phyloP scores from a whole-genome alignment of 2,797 vertebrate genomes.

The Mus caroli region DNA sequence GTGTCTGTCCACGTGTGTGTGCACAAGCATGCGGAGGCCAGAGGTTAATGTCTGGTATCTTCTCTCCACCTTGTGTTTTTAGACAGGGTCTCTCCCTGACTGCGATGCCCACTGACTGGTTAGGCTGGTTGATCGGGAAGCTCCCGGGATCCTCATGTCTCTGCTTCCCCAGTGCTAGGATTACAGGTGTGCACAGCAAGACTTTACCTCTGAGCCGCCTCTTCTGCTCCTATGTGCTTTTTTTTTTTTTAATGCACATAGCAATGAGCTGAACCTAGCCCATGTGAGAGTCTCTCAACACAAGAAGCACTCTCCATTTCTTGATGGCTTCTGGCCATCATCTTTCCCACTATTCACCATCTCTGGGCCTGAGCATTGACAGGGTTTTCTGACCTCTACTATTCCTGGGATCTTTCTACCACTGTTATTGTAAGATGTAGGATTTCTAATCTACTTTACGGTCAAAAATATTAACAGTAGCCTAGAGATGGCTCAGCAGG shows the following conservation, averaged over 20 bases:
- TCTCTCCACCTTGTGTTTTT: neutral
- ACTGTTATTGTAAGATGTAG: conserved; percentile 29
- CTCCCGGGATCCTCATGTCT: no score
- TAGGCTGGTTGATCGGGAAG: neutral
- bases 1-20: neutral
- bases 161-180: neutral
- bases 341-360: neutral
- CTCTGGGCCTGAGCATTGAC: neutral
- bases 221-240: neutral
- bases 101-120: neutral
- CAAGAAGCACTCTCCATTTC: neutral
- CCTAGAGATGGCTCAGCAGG: neutral
- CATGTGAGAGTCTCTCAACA: neutral
- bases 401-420: conserved; percentile 20
- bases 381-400: neutral
- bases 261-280: neutral
- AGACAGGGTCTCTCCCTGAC: neutral
- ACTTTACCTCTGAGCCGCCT: neutral
- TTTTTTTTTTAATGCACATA: neutral
- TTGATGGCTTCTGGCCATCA: neutral
- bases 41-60: neutral
- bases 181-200: neutral
- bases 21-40: neutral
- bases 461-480: neutral
- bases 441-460: conserved; percentile 58